These are phyloP conservation scores for Aphelocoma coerulescens DNA, from an alignment of 2,113 vertebrate species.

Conservation along the genomic window DNA sequence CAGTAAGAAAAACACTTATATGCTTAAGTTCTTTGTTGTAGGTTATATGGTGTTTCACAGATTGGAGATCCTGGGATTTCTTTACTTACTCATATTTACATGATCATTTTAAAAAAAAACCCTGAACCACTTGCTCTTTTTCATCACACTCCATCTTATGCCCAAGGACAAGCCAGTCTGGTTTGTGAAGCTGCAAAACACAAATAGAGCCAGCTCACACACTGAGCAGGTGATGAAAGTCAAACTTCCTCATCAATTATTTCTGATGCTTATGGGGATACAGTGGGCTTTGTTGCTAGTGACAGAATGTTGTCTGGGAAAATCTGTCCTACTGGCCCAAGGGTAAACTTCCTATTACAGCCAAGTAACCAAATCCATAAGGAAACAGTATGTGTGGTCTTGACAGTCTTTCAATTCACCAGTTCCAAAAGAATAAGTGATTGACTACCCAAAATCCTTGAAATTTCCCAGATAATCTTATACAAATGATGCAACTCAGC, in stretches of 20 bases:
- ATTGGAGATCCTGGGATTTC: not conserved
- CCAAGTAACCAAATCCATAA: not conserved
- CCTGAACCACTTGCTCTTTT: not conserved
- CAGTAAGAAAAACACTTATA: not conserved
- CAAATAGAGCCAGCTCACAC: not conserved
- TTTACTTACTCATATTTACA: not conserved
- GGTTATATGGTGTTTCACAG: not conserved
- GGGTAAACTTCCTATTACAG: not conserved
- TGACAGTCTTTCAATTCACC: not conserved
- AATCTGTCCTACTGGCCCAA: not conserved
- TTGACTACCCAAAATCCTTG: slow-evolving; percentile 18
- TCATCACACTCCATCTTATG: not conserved
- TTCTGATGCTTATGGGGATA: not conserved
- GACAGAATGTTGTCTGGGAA: not conserved
- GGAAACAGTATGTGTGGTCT: slow-evolving; percentile 25
- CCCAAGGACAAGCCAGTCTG: not conserved
- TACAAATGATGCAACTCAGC: not conserved
- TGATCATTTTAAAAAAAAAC: not conserved
- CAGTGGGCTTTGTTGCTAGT: not conserved
- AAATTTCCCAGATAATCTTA: not conserved
- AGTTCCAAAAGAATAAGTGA: not conserved
- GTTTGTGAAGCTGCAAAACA: not conserved
- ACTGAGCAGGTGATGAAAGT: slow-evolving; percentile 19
- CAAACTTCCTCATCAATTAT: slow-evolving; percentile 34
- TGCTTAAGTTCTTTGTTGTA: not conserved